These are phyloP conservation scores for Dioctria linearis DNA, from an alignment of 2,888 invertebrate genomes.

Conservation along the genomic window DNA sequence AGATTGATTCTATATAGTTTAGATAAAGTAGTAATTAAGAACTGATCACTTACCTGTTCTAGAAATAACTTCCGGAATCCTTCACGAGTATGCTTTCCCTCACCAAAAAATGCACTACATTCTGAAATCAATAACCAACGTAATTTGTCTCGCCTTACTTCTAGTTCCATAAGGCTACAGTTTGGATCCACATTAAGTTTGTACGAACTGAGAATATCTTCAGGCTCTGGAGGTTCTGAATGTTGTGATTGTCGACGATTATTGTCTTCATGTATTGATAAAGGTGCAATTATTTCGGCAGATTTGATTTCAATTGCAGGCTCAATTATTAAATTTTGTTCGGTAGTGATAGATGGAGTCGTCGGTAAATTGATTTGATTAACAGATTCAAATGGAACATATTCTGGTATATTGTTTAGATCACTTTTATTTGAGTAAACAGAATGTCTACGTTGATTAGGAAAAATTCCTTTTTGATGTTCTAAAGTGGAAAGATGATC, in stretches of 20 bases:
- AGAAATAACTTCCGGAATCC: slow-evolving; percentile 69
- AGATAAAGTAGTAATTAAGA: neutral
- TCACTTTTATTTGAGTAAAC: slow-evolving; percentile 31
- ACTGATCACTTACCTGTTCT: slow-evolving; percentile 66
- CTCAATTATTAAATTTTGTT: neutral
- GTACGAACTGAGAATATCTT: slow-evolving; percentile 59
- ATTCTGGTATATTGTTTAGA: slow-evolving; percentile 40
- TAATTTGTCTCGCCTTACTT: slow-evolving; percentile 70
- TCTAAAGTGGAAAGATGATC: neutral
- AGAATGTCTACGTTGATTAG: slow-evolving; percentile 25
- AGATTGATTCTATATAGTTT: neutral
- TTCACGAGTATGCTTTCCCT: slow-evolving; percentile 70
- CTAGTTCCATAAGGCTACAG: slow-evolving; percentile 71
- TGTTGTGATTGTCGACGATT: too few species aligned
- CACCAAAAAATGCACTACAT: slow-evolving; percentile 69
- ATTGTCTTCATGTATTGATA: too few species aligned
- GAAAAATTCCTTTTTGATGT: slow-evolving; percentile 7
- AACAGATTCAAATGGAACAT: neutral
- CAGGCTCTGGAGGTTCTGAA: slow-evolving; percentile 14
- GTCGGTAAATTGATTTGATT: neutral
- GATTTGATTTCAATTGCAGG: neutral
- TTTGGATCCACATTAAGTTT: slow-evolving; percentile 70
- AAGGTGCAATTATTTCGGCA: too few species aligned
- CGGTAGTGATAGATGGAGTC: neutral
- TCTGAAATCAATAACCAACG: slow-evolving; percentile 71